Conservation (phyloP, 1,140 invertebrate genomes). For the Drosophila pseudoobscura region DNA sequence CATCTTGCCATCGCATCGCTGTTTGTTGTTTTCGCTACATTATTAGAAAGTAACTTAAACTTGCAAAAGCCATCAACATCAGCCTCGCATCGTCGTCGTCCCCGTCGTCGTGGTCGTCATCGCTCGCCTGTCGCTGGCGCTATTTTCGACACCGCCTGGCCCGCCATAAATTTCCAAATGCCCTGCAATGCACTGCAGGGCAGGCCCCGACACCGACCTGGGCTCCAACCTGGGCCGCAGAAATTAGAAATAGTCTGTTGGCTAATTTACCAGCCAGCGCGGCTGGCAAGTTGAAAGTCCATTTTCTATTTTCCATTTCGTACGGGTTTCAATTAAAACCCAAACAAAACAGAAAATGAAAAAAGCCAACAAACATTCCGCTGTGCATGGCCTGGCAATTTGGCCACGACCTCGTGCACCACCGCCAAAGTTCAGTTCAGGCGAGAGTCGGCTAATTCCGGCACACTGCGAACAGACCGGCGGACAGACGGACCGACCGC, state of each 20-base stretch:
- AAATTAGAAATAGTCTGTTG: conserved; percentile 64
- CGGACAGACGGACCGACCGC: conserved; percentile 11
- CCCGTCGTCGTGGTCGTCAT: conserved; percentile 33
- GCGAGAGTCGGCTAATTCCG: conserved; percentile 60
- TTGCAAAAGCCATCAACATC: conserved; percentile 68
- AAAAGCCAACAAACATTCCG: conserved; percentile 40
- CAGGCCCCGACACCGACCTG: not conserved
- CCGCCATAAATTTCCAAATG: conserved; percentile 77
- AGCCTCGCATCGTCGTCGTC: conserved; percentile 48
- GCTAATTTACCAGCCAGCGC: conserved; percentile 52
- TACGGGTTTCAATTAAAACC: conserved; percentile 75
- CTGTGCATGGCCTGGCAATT: conserved; percentile 51
- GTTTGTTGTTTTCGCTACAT: conserved; percentile 46
- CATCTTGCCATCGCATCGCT: conserved; percentile 20
- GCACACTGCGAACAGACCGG: conserved; percentile 41
- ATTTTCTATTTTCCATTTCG: conserved; percentile 74
- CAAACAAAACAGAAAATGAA: conserved; percentile 34
- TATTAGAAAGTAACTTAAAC: conserved; percentile 77
- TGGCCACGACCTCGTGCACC: conserved; percentile 63
- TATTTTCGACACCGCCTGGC: conserved; percentile 76
- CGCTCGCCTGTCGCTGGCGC: conserved; percentile 58
- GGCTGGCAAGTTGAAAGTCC: conserved; percentile 56
- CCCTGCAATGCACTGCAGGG: conserved; percentile 62
- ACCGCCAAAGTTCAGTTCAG: conserved; percentile 53
- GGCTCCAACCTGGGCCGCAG: conserved; percentile 1